phyloP scores from a whole-genome alignment of 2,113 vertebrate species.

The Cynoglossus semilaevis region DNA sequence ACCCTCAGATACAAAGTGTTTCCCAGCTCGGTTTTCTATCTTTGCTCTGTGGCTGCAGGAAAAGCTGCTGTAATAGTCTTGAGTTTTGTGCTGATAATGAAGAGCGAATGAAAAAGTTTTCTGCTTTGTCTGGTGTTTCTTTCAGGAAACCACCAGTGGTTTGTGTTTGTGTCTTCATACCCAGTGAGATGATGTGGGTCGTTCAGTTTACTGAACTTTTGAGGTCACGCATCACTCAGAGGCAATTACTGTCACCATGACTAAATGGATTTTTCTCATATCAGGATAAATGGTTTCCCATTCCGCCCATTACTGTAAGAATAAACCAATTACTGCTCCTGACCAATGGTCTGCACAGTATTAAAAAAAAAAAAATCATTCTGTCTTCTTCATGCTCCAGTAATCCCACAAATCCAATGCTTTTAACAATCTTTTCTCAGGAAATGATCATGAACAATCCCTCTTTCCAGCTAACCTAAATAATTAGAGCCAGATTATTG shows the following conservation, averaged over 20 bases:
- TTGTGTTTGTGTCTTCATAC: constrained; percentile 80
- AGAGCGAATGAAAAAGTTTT: constrained; percentile 3
- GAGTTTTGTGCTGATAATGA: neutral
- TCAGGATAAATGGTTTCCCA: constrained; percentile 23
- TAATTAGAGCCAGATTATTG: too few relatives aligned
- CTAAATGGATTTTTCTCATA: constrained; percentile 16
- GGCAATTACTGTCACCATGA: constrained; percentile 14
- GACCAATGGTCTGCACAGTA: constrained; percentile 24
- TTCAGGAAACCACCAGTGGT: constrained; percentile 81
- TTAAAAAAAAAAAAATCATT: constrained; percentile 11
- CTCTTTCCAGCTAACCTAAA: too few relatives aligned
- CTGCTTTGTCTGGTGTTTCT: constrained; percentile 42
- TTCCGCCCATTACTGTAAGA: constrained; percentile 29
- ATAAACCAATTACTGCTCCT: constrained; percentile 24
- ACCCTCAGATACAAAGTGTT: neutral
- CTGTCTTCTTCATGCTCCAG: neutral
- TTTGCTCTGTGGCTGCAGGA: neutral
- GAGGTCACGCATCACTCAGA: neutral
- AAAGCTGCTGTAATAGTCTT: constrained; percentile 6
- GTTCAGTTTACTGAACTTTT: constrained; percentile 54
- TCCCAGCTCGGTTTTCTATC: neutral
- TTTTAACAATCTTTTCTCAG: constrained; percentile 13
- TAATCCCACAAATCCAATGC: constrained; percentile 12
- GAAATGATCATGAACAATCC: neutral
- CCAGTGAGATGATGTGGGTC: constrained; percentile 82